A percentile compares a stretch with the other conserved stretches of the same genome.
Conservation (phyloP, 2,797 vertebrate species). For the Decapterus maruadsi region DNA sequence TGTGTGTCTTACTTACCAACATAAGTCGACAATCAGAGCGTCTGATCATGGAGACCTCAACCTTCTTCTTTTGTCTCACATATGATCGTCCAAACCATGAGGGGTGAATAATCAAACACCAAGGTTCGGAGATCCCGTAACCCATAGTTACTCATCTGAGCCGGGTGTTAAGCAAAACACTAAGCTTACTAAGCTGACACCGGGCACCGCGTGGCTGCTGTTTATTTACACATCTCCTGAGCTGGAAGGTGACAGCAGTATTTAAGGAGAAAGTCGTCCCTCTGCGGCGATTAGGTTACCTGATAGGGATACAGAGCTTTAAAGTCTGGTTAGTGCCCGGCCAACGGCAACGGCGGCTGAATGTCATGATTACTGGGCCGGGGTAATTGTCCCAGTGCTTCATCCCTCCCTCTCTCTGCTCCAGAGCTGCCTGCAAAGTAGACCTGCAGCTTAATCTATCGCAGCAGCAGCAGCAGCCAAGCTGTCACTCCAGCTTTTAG, state of each 20-base stretch:
- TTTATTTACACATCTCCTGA: slow-evolving; percentile 67
- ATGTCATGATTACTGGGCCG: slow-evolving; percentile 76
- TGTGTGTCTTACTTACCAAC: slow-evolving; percentile 19
- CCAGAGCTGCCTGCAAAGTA: slow-evolving; percentile 74
- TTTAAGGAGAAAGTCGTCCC: slow-evolving; percentile 60
- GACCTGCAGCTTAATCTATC: slow-evolving; percentile 83
- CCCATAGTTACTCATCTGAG: slow-evolving; percentile 30
- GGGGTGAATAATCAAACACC: slow-evolving; percentile 30
- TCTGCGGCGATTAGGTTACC: slow-evolving; percentile 53
- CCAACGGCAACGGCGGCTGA: slow-evolving; percentile 60
- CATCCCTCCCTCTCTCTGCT: slow-evolving; percentile 66
- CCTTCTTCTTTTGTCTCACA: background rate
- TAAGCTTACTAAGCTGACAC: slow-evolving; percentile 61
- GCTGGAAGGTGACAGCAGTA: slow-evolving; percentile 31
- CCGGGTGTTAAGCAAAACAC: slow-evolving; percentile 36
- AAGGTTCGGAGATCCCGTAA: slow-evolving; percentile 24
- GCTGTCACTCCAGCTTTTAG: slow-evolving; percentile 81
- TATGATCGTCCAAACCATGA: slow-evolving; percentile 3
- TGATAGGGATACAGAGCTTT: slow-evolving; percentile 62
- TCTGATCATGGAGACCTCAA: background rate
- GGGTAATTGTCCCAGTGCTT: slow-evolving; percentile 74
- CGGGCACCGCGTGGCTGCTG: slow-evolving; percentile 45
- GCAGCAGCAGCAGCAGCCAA: slow-evolving; percentile 74
- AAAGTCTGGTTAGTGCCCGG: slow-evolving; percentile 64
- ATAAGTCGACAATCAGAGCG: background rate